Evolutionary conservation across 2,888 invertebrate genomes (phyloP).

Genomic region (Nomada fabriciana): DNA sequence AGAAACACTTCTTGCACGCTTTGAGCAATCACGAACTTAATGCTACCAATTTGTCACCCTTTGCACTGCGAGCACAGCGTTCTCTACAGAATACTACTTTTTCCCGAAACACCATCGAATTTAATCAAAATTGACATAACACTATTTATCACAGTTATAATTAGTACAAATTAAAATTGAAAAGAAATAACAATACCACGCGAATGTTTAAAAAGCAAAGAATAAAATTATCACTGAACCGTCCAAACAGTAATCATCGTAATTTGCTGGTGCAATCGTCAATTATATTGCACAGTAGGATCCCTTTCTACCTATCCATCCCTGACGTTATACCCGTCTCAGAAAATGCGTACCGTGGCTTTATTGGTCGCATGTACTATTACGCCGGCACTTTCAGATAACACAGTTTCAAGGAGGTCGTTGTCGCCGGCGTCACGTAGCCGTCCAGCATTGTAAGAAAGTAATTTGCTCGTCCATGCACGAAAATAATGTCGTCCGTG

Average conservation of each 20-base stretch:
- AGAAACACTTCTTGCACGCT: neutral
- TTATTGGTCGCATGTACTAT: constrained; percentile 53
- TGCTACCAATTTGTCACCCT: neutral
- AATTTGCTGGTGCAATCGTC: constrained; percentile 43
- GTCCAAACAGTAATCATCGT: constrained; percentile 15
- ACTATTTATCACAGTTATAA: too few species aligned
- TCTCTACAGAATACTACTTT: too few species aligned
- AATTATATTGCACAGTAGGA: constrained; percentile 52
- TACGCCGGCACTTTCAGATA: constrained; percentile 61
- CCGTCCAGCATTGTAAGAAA: constrained; percentile 51
- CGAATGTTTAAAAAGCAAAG: too few species aligned
- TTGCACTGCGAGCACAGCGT: too few species aligned
- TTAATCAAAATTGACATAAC: too few species aligned
- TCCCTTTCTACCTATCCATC: neutral
- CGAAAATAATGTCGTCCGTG: constrained; percentile 42
- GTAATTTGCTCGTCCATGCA: constrained; percentile 39
- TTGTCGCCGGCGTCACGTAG: constrained; percentile 57
- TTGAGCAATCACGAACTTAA: neutral
- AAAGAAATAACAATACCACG: too few species aligned
- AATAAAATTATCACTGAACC: too few species aligned
- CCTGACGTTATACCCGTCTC: constrained; percentile 21
- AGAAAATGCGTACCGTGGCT: constrained; percentile 52
- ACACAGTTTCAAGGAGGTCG: constrained; percentile 57
- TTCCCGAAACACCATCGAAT: too few species aligned
- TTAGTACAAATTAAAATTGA: too few species aligned